These are phyloP conservation scores for Eilema griseolum DNA, from an alignment of 2,888 invertebrate genomes.

Conservation along the genomic window DNA sequence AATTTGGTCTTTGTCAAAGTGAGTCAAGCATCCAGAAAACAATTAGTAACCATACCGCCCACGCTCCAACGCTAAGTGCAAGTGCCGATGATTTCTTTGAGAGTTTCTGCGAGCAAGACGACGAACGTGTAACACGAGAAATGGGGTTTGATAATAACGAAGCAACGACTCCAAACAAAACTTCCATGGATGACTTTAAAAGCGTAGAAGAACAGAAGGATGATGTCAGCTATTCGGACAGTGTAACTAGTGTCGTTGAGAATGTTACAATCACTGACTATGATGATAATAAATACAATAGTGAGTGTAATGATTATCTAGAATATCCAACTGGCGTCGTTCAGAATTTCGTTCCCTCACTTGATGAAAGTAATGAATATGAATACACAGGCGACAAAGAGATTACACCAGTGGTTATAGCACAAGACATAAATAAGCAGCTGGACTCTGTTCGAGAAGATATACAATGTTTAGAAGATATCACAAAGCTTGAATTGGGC, in stretches of 20 bases:
- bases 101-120: constrained; percentile 65
- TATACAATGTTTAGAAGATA: constrained; percentile 64
- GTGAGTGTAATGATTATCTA: constrained; percentile 24
- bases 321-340: neutral
- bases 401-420: constrained; percentile 52
- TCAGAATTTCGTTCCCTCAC: neutral
- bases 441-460: constrained; percentile 69
- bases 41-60: constrained; percentile 42
- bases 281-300: constrained; percentile 11
- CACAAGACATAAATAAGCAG: constrained; percentile 65
- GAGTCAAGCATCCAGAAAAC: constrained; percentile 55
- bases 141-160: constrained; percentile 39
- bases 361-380: constrained; percentile 24
- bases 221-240: constrained; percentile 46
- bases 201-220: constrained; percentile 55
- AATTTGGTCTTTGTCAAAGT: constrained; percentile 60
- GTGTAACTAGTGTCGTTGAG: constrained; percentile 40
- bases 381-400: constrained; percentile 27
- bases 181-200: constrained; percentile 57
- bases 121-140: constrained; percentile 52
- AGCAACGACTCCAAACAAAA: constrained; percentile 49
- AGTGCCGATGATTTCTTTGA: constrained; percentile 71
- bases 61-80: constrained; percentile 43
- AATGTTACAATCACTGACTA: neutral
- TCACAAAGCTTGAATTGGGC: constrained; percentile 50